Percentiles rank a stretch among this genome's conserved stretches.
Evolutionary conservation across 30 jellyfish, hydroid and myxozoan genomes (phyloP).

Genomic region (Cassiopea andromeda): DNA sequence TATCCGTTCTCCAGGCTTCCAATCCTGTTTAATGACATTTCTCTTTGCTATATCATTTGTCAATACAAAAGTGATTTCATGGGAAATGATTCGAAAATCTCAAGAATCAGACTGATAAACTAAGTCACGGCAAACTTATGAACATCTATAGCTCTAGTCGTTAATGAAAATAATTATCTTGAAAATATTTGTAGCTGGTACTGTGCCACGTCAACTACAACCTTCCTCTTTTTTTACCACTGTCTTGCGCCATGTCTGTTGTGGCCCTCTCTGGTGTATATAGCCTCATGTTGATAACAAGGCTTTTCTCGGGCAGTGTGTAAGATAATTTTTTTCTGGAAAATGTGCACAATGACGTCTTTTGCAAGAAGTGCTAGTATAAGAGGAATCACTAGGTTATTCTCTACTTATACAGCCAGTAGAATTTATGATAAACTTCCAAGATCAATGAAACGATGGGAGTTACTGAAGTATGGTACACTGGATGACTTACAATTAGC

Average conservation of each 20-base stretch:
- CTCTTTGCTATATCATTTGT: no score
- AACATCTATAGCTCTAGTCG: no score
- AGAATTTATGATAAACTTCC: conserved; percentile 9
- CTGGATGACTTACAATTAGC: conserved; percentile 5
- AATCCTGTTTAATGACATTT: background rate
- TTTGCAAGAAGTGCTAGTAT: background rate
- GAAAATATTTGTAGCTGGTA: background rate
- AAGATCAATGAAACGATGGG: conserved; percentile 50
- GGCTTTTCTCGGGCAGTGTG: background rate
- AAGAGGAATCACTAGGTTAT: background rate
- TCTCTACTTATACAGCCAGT: background rate
- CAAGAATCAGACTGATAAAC: no score
- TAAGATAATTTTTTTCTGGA: background rate
- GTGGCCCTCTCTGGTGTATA: no score
- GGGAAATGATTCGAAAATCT: no score
- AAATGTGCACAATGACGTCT: background rate
- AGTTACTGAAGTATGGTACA: conserved; percentile 34
- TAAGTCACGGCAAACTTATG: no score
- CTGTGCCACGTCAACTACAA: conserved; percentile 8
- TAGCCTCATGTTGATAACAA: conserved; percentile 23
- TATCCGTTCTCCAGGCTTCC: conserved; percentile 28
- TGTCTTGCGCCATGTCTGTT: no score
- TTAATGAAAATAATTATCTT: no score
- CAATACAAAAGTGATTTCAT: no score
- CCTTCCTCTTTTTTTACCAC: background rate